Percentiles rank a stretch among this genome's conserved stretches.
Evolutionary conservation across 2,888 invertebrate species (phyloP).

Genomic region (Drosophila putrida): DNA sequence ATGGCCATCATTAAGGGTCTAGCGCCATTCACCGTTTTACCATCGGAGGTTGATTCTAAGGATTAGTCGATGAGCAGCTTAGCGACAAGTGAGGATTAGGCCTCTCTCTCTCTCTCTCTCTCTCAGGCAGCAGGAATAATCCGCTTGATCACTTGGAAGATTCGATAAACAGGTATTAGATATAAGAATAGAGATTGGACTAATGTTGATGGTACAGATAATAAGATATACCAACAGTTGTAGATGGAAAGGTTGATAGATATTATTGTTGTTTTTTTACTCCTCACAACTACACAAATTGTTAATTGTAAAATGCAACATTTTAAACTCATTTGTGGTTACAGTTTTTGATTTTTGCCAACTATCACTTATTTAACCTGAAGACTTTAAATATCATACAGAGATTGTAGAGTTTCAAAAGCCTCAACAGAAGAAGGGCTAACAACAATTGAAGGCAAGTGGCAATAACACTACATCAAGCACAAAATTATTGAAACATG

Average conservation of each 20-base stretch:
- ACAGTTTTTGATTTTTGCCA: too few relatives aligned
- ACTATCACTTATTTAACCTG: too few relatives aligned
- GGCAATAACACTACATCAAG: constrained; percentile 58
- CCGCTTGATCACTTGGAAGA: constrained; percentile 29
- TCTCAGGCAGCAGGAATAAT: constrained; percentile 24
- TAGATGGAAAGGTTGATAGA: too few relatives aligned
- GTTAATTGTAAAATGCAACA: too few relatives aligned
- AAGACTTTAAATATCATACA: not conserved
- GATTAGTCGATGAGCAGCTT: constrained; percentile 75
- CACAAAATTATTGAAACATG: constrained; percentile 65
- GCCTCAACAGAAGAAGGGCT: not conserved
- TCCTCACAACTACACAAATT: too few relatives aligned
- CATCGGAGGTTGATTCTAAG: constrained; percentile 64
- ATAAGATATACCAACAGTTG: not conserved
- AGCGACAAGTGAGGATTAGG: constrained; percentile 50
- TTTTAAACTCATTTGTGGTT: too few relatives aligned
- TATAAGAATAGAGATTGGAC: not conserved
- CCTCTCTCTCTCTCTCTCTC: not conserved
- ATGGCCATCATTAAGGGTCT: constrained; percentile 62
- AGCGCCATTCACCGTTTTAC: constrained; percentile 17
- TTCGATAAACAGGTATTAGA: constrained; percentile 7
- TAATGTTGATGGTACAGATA: not conserved
- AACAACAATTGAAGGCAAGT: constrained; percentile 38
- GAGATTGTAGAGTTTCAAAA: not conserved
- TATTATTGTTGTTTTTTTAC: too few relatives aligned